Evolutionary conservation across 2,797 vertebrate genomes (phyloP).

Genomic region (Pteronotus mesoamericanus): DNA sequence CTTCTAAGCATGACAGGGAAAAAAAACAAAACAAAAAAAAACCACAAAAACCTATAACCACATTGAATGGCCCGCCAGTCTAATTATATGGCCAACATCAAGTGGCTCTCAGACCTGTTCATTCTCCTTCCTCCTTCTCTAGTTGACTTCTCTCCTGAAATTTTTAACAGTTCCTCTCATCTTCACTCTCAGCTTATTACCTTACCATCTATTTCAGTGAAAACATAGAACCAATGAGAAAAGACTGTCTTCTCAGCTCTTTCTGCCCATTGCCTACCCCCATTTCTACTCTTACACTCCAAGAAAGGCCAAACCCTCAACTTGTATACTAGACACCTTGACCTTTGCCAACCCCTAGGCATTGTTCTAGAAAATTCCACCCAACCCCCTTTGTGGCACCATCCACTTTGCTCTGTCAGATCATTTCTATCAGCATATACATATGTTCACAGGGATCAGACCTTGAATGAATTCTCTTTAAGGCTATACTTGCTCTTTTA

Average conservation of each 20-base stretch:
- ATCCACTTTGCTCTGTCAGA: not conserved
- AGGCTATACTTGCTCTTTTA: not conserved
- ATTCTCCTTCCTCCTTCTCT: not conserved
- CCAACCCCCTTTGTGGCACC: not conserved
- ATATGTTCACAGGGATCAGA: not conserved
- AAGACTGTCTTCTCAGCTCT: not conserved
- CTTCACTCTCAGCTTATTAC: not conserved
- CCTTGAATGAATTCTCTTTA: not conserved
- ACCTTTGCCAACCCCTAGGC: not conserved
- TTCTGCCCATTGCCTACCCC: not conserved
- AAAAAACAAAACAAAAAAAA: not conserved
- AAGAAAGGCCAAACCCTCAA: not conserved
- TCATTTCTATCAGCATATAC: not conserved
- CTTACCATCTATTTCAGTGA: not conserved
- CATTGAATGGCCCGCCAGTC: fast-evolving
- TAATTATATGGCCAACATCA: not conserved
- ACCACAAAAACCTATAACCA: not conserved
- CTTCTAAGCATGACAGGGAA: not conserved
- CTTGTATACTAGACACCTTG: not conserved
- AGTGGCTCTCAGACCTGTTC: not conserved
- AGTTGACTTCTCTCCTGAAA: not conserved
- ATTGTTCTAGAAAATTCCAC: not conserved
- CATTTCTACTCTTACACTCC: not conserved
- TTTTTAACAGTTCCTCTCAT: not conserved
- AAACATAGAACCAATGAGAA: not conserved